phyloP scores from a whole-genome alignment of 2,797 vertebrate species.

The Scarus forsteni region DNA sequence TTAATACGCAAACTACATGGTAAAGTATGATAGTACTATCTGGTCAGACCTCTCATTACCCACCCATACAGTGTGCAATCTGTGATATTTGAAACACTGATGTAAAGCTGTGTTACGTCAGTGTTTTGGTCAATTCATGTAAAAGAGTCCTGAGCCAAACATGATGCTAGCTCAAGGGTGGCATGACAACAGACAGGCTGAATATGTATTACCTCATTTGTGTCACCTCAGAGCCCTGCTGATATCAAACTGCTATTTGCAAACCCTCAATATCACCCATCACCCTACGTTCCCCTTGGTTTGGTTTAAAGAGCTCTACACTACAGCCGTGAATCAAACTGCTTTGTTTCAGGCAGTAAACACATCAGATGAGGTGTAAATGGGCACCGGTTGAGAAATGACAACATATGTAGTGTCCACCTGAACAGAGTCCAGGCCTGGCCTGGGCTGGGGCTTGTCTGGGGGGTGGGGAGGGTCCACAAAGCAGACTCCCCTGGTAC shows the following conservation, averaged over 20 bases:
- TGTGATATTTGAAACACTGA: not conserved
- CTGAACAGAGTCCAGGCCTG: slow-evolving; percentile 60
- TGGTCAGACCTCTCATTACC: not conserved
- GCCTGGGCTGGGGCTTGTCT: slow-evolving; percentile 31
- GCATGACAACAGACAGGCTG: not conserved
- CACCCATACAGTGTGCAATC: not conserved
- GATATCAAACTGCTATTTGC: not conserved
- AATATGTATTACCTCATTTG: not conserved
- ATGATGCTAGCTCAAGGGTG: not conserved
- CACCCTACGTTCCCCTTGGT: slow-evolving; percentile 12
- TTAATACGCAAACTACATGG: not conserved
- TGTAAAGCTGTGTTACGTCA: not conserved
- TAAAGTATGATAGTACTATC: too few relatives aligned
- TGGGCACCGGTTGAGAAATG: slow-evolving; percentile 59
- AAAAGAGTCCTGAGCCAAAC: not conserved
- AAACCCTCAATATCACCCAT: slow-evolving; percentile 13
- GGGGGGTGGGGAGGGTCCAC: slow-evolving; percentile 31
- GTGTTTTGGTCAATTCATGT: not conserved
- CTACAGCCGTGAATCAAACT: slow-evolving; percentile 36
- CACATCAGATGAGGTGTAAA: slow-evolving; percentile 43
- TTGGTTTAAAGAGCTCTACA: slow-evolving; percentile 19
- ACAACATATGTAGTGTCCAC: slow-evolving; percentile 65
- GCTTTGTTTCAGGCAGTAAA: slow-evolving; percentile 48
- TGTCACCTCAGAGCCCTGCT: not conserved
- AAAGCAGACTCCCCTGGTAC: slow-evolving; percentile 65